Evolutionary conservation across 2,888 invertebrate genomes (phyloP).

Genomic region (Abrostola tripartita): DNA sequence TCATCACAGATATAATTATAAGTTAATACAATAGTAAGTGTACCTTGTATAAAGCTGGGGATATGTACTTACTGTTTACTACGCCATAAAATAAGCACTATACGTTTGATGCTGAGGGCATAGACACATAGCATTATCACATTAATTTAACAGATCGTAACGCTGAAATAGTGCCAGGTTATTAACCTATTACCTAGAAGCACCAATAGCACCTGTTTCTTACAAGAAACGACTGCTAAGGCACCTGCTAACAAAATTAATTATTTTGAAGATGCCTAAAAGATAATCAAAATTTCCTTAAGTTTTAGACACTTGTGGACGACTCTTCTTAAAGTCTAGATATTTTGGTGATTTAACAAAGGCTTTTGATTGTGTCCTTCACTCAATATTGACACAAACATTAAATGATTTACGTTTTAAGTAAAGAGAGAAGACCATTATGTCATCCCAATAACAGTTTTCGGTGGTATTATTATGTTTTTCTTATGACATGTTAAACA

Average conservation of each 20-base stretch:
- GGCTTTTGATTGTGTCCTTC: not conserved
- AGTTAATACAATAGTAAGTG: too few relatives aligned
- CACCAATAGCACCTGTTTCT: conserved; percentile 23
- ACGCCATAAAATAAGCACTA: conserved; percentile 8
- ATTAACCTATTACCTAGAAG: conserved; percentile 44
- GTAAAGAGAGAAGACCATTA: too few relatives aligned
- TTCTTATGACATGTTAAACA: not conserved
- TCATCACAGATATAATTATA: too few relatives aligned
- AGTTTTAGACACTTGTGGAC: too few relatives aligned
- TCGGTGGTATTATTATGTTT: too few relatives aligned
- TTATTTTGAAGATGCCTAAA: not conserved
- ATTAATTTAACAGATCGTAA: conserved; percentile 11
- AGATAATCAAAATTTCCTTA: too few relatives aligned
- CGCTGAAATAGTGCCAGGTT: conserved; percentile 27
- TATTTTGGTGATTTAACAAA: not conserved
- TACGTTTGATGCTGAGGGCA: not conserved
- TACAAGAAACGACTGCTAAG: not conserved
- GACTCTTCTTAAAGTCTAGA: not conserved
- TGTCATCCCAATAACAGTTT: too few relatives aligned
- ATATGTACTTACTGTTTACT: conserved; percentile 16
- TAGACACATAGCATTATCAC: conserved; percentile 8
- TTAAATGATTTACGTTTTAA: not conserved
- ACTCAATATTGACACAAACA: not conserved
- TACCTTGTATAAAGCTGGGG: not conserved
- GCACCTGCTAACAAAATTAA: not conserved